These are phyloP conservation scores for Lepidocolaptes lacrymiger DNA, from an alignment of 2,797 vertebrate species.

Conservation along the genomic window DNA sequence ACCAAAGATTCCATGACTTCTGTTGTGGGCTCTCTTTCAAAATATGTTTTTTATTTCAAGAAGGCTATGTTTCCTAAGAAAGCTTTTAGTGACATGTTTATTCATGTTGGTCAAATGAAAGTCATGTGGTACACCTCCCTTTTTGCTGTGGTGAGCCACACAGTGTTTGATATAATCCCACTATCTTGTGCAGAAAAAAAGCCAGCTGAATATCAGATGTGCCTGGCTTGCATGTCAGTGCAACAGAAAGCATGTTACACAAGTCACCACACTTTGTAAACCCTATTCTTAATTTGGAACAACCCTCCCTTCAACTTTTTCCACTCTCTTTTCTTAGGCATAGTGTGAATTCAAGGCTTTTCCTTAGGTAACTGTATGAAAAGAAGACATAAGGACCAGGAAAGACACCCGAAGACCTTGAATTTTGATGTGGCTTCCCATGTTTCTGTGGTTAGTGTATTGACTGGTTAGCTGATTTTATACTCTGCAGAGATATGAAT, in stretches of 20 bases:
- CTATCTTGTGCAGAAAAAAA: slow-evolving; percentile 31
- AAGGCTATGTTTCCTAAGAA: slow-evolving; percentile 52
- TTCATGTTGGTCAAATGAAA: slow-evolving; percentile 48
- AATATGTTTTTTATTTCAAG: slow-evolving; percentile 53
- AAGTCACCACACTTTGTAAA: background rate
- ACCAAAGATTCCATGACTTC: slow-evolving; percentile 66
- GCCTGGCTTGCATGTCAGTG: slow-evolving; percentile 31
- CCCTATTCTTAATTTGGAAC: slow-evolving; percentile 23
- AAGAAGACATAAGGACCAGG: background rate
- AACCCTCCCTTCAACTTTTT: background rate
- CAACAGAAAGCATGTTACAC: slow-evolving; percentile 37
- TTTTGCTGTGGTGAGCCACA: slow-evolving; percentile 29
- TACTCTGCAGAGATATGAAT: background rate
- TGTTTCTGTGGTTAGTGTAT: background rate
- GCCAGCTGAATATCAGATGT: slow-evolving; percentile 64
- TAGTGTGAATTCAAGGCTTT: background rate
- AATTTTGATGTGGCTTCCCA: background rate
- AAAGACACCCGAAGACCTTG: background rate
- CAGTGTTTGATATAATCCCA: slow-evolving; percentile 37
- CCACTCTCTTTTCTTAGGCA: background rate
- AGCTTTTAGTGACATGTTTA: slow-evolving; percentile 42
- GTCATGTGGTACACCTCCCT: slow-evolving; percentile 35
- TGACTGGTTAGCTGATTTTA: background rate
- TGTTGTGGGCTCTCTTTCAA: slow-evolving; percentile 68
- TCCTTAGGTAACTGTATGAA: background rate